A percentile compares a stretch with the other conserved stretches of the same genome.
These are phyloP conservation scores for Ips typographus DNA, from an alignment of 1,140 invertebrate species.

Conservation along the genomic window DNA sequence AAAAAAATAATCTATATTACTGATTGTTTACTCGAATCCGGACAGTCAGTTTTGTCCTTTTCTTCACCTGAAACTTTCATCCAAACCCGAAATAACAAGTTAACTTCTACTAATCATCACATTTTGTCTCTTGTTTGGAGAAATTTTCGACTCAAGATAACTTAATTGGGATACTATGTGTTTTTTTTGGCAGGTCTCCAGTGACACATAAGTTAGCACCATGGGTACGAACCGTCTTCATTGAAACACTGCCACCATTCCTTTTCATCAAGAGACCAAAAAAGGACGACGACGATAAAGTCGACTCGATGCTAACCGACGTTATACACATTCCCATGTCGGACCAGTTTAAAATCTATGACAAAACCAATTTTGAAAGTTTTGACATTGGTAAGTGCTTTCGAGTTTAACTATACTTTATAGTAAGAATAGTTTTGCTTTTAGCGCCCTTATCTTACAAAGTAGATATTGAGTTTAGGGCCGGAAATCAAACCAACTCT, in stretches of 20 bases:
- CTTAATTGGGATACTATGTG: not conserved
- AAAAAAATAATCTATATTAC: no score
- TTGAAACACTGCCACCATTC: slow-evolving; percentile 83
- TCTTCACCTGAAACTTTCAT: no score
- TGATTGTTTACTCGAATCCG: no score
- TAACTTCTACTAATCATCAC: no score
- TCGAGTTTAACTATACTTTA: slow-evolving; percentile 4
- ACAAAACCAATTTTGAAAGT: slow-evolving; percentile 49
- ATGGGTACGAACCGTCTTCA: slow-evolving; percentile 87
- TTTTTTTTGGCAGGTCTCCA: slow-evolving; percentile 70
- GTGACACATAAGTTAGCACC: slow-evolving; percentile 94
- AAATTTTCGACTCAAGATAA: not conserved
- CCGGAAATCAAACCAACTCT: no score
- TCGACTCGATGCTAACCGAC: slow-evolving; percentile 49
- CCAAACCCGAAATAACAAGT: no score
- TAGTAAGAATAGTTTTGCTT: not conserved
- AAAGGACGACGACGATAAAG: slow-evolving; percentile 62
- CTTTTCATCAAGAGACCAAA: slow-evolving; percentile 82
- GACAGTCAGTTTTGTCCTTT: no score
- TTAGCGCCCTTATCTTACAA: no score
- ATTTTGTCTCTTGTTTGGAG: no score
- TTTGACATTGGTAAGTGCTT: slow-evolving; percentile 48
- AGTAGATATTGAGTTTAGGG: no score
- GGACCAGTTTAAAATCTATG: slow-evolving; percentile 48
- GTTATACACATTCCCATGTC: slow-evolving; percentile 50